Percentiles rank a stretch among this genome's conserved stretches.
These are phyloP conservation scores for Agrypnia vestita DNA, from an alignment of 1,140 invertebrate genomes.

Conservation along the genomic window DNA sequence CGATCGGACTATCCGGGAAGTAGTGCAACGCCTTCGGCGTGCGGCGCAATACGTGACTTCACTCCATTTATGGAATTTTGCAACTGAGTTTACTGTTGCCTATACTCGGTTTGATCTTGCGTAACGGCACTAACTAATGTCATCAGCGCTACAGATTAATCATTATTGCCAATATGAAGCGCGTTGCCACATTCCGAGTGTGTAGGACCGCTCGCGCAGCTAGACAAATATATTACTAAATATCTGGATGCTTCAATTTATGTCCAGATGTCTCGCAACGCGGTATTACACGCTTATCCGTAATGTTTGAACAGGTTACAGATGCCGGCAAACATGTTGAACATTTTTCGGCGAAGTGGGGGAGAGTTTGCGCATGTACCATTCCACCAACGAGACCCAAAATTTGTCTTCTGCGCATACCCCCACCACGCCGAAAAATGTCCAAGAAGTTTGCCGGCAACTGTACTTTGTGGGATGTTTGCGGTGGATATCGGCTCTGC, in stretches of 20 bases:
- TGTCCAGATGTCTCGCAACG: constrained; percentile 21
- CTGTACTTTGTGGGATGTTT: too few relatives aligned
- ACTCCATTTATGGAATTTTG: constrained; percentile 47
- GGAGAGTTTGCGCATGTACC: too few relatives aligned
- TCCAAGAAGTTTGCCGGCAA: too few relatives aligned
- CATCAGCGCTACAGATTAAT: constrained; percentile 47
- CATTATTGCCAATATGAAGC: constrained; percentile 45
- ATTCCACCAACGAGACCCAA: too few relatives aligned
- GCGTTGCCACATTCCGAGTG: constrained; percentile 17
- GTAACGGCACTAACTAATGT: constrained; percentile 38
- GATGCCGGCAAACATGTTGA: too few relatives aligned
- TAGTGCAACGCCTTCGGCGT: constrained; percentile 42
- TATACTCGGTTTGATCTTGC: constrained; percentile 38
- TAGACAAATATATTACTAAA: constrained; percentile 16
- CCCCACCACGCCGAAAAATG: too few relatives aligned
- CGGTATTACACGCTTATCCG: constrained; percentile 4
- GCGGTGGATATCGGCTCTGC: background rate
- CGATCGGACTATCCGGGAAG: constrained; percentile 45
- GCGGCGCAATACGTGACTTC: constrained; percentile 38
- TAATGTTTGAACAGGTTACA: constrained; percentile 10
- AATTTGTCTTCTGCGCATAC: too few relatives aligned
- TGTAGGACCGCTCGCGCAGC: constrained; percentile 19
- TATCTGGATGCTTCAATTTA: constrained; percentile 23
- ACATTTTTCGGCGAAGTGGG: too few relatives aligned
- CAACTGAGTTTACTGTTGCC: constrained; percentile 43